These are phyloP conservation scores for Ariolimax columbianus DNA, from an alignment of 2,888 invertebrate genomes.

Conservation along the genomic window DNA sequence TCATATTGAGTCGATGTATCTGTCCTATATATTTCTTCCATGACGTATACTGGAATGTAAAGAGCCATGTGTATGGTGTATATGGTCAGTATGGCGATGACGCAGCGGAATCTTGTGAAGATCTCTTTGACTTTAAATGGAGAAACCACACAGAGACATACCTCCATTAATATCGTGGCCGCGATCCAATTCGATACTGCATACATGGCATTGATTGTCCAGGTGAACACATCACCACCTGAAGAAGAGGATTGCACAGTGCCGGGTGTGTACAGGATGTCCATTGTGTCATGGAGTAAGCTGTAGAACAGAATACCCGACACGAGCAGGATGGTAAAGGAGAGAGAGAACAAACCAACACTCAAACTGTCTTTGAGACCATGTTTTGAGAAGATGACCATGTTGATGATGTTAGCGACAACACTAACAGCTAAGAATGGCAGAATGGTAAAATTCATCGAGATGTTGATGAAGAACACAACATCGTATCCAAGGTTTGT, in stretches of 20 bases:
- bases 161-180: constrained; percentile 9
- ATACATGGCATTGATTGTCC: not conserved
- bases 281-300: not conserved
- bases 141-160: constrained; percentile 36
- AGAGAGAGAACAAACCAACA: constrained; percentile 23
- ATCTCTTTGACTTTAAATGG: constrained; percentile 30
- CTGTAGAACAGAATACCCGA: not conserved
- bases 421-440: too few species aligned
- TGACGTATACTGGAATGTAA: constrained; percentile 12
- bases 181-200: constrained; percentile 34
- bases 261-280: not conserved
- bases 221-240: not conserved
- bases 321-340: constrained; percentile 1
- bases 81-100: not conserved
- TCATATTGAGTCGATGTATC: too few species aligned
- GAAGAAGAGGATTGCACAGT: not conserved
- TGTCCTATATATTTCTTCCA: not conserved
- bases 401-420: not conserved
- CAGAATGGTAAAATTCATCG: too few species aligned
- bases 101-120: constrained; percentile 29
- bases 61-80: not conserved
- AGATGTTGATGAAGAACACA: too few species aligned
- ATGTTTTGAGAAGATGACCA: not conserved
- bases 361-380: constrained; percentile 33
- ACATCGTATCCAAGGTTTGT: too few species aligned